Evolutionary conservation across 2,113 vertebrate genomes (phyloP), one percentile per base, ranked within the genome.

Genomic region (Platichthys flesus): DNA sequence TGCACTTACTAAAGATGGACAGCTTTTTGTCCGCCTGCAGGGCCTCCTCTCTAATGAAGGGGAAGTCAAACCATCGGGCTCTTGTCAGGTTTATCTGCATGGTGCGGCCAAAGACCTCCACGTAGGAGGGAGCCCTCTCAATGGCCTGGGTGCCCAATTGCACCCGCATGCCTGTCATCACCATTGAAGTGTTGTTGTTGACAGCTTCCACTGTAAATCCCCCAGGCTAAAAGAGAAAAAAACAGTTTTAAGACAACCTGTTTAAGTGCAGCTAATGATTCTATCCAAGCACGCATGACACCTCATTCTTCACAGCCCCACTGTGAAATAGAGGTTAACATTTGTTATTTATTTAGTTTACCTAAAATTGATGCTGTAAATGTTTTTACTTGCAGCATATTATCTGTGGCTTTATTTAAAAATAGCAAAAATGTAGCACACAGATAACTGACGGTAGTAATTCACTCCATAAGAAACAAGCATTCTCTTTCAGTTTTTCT

Each of bases 151-250:
- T 97, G 81, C 98, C 98, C 0, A 98, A 96, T 93, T 99, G 98
- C 78, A 99, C 96, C 51, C 98, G 90, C 97, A 99, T 98, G 68
- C 98, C 98, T 0, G 98, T 99, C 97, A 99, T 99, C 90, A 99
- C 98, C 98, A 99, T 99, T 0, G 97, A 97, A 84, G 93, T 97
- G 92, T 97, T 99, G 87, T 98, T 99, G 94, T 99, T 99, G 0
- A 95, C 96, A 2, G 97, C 96, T 63, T 99, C 98, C 0, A 99
- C 94, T 14, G 97, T 97, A 90, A 99, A 99, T 76, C 98, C 98
- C 0, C 97, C 98, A 1, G 98, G 97, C 98, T 99, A 88, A 4
- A 1, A 35, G 42, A 1, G 8, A 83, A 83, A 75, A 4, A 69
- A 51, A 2, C 15, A 55, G 14, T 52, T 40, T 28, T 2, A 16